Evolutionary conservation across 2,797 vertebrate species (phyloP), one percentile per base, ranked within the genome.

Genomic region (Enteromius fasciolatus): DNA sequence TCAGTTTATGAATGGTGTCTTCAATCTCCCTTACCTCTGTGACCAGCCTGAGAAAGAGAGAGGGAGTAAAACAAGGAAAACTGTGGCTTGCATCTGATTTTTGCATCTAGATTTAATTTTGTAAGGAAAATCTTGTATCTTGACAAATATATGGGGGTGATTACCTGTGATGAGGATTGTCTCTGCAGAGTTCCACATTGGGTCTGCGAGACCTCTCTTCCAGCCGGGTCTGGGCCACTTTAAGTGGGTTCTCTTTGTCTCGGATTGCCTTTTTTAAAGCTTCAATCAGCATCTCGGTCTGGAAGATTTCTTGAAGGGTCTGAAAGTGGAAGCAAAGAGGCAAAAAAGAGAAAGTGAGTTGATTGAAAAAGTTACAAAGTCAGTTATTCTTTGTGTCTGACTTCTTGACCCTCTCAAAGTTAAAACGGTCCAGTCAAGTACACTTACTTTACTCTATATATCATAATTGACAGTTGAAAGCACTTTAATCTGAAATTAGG

Each of bases 281-380:
- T 77, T 97, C 96, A 8, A 97, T 96, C 78, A 95, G 92, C 89
- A 95, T 95, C 91, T 99, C 96, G 0, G 95, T 95, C 90, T 98
- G 96, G 90, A 96, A 98, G 81, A 99, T 97, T 90, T 98, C 97
- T 89, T 97, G 96, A 20, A 98, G 93, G 0, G 95, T 98, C 98
- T 99, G 86, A 23, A 48, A 25, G 2, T 73, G 14, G 48, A 52
- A 82, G 66, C 52, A 46, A 36, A 11, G 12, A 54, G 31, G 12
- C 44, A 66, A 66, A 23, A 41, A 4, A 33, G 28, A 61, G 54
- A 80, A 52, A 39, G 8, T 39, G 12, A 23, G 31, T 54, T 57
- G 17, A 67, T 59, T 46, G 7, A 59, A 76, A 41, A 63, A 63
- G 15, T 46, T 39, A 14, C 57, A 46, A 36, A 66, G 46, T 36